Evolutionary conservation across 2,797 vertebrate species (phyloP).

Genomic region (Parauchenoglanis punctatus): DNA sequence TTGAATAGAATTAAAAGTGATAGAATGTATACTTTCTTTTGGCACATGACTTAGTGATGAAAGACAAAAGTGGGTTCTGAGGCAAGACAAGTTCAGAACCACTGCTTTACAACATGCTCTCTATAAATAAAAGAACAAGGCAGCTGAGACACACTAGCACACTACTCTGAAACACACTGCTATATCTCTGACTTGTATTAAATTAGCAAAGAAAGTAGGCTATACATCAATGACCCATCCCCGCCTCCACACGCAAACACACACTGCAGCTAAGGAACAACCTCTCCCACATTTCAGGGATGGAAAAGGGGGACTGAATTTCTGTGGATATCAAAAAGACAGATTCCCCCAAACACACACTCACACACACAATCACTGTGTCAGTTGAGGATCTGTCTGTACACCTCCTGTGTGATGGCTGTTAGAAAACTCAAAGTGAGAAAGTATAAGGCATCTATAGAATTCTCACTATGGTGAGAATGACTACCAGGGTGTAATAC

Average conservation of each 20-base stretch:
- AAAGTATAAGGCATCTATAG: not conserved
- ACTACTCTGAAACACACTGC: conserved; percentile 18
- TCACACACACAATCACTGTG: not conserved
- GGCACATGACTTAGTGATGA: not conserved
- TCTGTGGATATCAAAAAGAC: not conserved
- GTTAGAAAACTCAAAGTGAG: not conserved
- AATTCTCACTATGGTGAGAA: not conserved
- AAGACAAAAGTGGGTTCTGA: not conserved
- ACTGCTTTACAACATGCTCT: not conserved
- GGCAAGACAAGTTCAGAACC: not conserved
- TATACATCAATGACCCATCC: conserved; percentile 43
- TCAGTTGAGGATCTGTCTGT: not conserved
- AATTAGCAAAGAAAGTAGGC: conserved; percentile 35
- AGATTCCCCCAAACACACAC: not conserved
- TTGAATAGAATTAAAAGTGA: not conserved
- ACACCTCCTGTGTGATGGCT: not conserved
- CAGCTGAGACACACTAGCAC: not conserved
- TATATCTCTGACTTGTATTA: conserved; percentile 34
- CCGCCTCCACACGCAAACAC: not conserved
- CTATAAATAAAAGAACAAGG: conserved; percentile 26
- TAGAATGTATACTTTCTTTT: not conserved
- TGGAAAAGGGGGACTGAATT: not conserved
- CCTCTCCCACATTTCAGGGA: conserved; percentile 5
- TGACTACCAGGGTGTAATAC: conserved; percentile 28
- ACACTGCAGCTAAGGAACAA: conserved; percentile 32